Evolutionary conservation across 2,888 invertebrate genomes (phyloP), one percentile per base, ranked within the genome.

Genomic region (Neoitamus cyanurus): DNA sequence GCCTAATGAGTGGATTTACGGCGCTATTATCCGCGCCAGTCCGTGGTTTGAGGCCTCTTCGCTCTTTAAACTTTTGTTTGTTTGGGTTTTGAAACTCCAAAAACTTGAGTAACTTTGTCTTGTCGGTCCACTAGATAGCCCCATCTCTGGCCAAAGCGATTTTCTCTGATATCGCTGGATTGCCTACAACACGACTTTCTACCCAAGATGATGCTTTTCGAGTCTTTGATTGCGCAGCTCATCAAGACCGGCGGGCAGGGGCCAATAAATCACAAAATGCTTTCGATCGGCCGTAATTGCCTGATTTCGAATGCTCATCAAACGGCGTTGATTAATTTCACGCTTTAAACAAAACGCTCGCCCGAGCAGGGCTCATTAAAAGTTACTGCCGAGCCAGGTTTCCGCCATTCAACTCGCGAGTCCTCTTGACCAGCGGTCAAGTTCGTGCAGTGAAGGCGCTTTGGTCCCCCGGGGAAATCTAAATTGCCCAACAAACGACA

Each of bases 291-390:
- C 20, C 34, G 73, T 77, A 77, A 77, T 77, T 77, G 42, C 42
- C 28, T n/a, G 77, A 77, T 77, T 77, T 77, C 42, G 11, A 77
- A 77, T 77, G 77, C 28, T 46, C 30, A 42, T 77, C 25, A 77
- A 77, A 46, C 25, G 77, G 77, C 9, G 77, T 42, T 77, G 46
- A 46, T 77, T 77, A 77, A 77, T 77, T 77, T 77, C 77, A 77
- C 46, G 36, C 15, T 77, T 77, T 77, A 15, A 77, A 46, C 46
- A 46, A 42, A 77, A 46, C 77, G 58, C 13, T 42, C n/a, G 25
- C 15, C 58, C 20, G 25, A 25, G 58, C 9, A 6, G 20, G 25
- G 15, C 3, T 20, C 58, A 58, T 58, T 58, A 58, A 58, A 58
- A 58, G 58, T 20, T 58, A 20, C 58, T 25, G 15, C 37, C 9